Base-by-base conservation (phyloP, 1,140 invertebrate species). In the Heliothis subflexa region DNA sequence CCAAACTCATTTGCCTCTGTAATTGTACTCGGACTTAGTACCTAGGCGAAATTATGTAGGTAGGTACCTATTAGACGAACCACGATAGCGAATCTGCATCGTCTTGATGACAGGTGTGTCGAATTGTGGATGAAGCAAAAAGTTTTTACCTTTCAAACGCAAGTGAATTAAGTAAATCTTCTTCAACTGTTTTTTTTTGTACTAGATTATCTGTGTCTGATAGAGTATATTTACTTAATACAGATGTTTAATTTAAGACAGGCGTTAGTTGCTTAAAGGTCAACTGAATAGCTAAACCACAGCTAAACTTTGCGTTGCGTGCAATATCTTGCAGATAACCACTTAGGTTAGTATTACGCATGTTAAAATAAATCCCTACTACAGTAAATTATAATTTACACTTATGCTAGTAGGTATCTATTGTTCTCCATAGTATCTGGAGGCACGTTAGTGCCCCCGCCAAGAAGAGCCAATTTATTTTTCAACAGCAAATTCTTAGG, bases 1-100 rank as follows among this genome's bases (percentile, higher is more conserved):
- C 52, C 77, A 73, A 75, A 49, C 49, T 76, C 68, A 75, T 75
- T 25, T 64, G 61, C 49, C 47, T 75, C 55, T 28, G 54, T 50
- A 79, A 76, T 79, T 77, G 49, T 7, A 16, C 52, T 11, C 54
- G 47, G 14, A 59, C 71, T 59, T 73, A 14, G 28, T 57, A 72
- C 52, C 55, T 49, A 64, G 72, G 47, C 71, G 78, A 81, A 76
- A 71, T 40, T 74, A 80, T 0, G 0, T 40, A 40, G 0, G 1
- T 33, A 33, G 3, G 7, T 9, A 40, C 5, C 70, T 68, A 68
- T 54, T 80, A 74, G 72, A 50, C 54, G 7, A 68, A 18, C 12
- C 45, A 68, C 47, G 12, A 16, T 25, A n/a, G 18, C 66, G 49
- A 70, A 71, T 54, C 28, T 54, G 25, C 33, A 61, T 74, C 11